Evolutionary conservation across 2,113 vertebrate genomes (phyloP).

Genomic region (Chloropsis hardwickii): DNA sequence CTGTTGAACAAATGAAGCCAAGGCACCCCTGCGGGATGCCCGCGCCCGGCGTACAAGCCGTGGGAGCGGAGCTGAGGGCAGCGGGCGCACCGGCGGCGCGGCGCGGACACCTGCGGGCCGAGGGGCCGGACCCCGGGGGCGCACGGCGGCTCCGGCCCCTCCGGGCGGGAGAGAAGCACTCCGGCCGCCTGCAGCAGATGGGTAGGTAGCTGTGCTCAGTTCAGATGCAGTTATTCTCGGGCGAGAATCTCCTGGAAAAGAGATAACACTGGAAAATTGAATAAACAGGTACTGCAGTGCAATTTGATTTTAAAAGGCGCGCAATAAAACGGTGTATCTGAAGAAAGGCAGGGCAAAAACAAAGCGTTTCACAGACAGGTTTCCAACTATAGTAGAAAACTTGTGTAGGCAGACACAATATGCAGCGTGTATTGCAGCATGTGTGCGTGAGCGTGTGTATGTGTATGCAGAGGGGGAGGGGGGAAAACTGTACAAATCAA

Average conservation of each 20-base stretch:
- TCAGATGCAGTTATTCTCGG: background rate
- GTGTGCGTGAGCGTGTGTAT: background rate
- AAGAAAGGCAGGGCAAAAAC: background rate
- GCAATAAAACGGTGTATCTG: background rate
- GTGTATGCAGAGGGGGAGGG: background rate
- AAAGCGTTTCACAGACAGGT: background rate
- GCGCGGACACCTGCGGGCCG: slow-evolving; percentile 52
- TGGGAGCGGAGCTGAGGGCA: background rate
- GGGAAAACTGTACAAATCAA: background rate
- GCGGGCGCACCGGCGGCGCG: background rate
- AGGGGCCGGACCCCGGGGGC: background rate
- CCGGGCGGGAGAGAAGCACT: background rate
- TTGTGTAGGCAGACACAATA: background rate
- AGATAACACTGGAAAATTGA: background rate
- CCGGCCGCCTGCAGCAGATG: background rate
- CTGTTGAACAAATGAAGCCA: background rate
- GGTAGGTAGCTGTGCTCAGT: background rate
- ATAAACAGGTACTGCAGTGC: background rate
- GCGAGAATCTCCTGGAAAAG: background rate
- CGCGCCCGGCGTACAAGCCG: background rate
- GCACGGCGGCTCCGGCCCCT: background rate
- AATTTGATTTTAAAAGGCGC: background rate
- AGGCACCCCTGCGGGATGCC: background rate
- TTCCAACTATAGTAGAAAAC: background rate
- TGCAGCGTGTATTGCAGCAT: background rate